Evolutionary conservation across 2,797 vertebrate genomes (phyloP).

Genomic region (Staurois parvus): DNA sequence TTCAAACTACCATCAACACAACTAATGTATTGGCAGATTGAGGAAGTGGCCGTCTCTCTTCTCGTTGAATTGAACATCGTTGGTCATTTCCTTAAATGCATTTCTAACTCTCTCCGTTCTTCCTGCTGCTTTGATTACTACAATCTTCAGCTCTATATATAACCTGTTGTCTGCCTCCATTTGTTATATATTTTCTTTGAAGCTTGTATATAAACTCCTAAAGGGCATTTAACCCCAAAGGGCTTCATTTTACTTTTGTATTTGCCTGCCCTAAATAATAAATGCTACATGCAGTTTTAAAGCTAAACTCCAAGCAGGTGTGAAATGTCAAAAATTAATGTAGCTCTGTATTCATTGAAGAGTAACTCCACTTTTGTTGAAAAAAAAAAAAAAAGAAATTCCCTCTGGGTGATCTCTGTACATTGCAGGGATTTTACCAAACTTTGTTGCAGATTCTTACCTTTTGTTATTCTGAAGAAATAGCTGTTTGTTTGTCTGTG

Average conservation of each 20-base stretch:
- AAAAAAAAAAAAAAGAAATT: too few species aligned
- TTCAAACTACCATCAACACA: slow-evolving; percentile 11
- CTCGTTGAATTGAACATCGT: slow-evolving; percentile 35
- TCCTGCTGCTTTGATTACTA: slow-evolving; percentile 39
- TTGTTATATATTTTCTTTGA: slow-evolving; percentile 6
- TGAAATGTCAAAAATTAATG: too few species aligned
- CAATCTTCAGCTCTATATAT: slow-evolving; percentile 47
- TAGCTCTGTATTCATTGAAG: too few species aligned
- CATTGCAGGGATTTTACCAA: too few species aligned
- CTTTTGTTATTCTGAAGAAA: too few species aligned
- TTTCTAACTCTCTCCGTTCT: slow-evolving; percentile 24
- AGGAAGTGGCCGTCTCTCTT: slow-evolving; percentile 33
- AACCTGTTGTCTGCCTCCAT: slow-evolving; percentile 3
- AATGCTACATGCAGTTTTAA: neutral
- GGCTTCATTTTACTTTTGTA: neutral
- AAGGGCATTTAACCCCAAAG: neutral
- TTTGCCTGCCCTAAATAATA: neutral
- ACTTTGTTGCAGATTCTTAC: too few species aligned
- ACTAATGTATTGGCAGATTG: slow-evolving; percentile 45
- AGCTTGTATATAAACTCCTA: neutral
- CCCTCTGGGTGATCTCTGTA: too few species aligned
- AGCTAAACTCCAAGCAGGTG: too few species aligned
- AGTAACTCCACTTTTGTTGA: too few species aligned
- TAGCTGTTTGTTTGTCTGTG: too few species aligned
- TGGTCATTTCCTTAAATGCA: slow-evolving; percentile 55